Percentiles rank a stretch among this genome's conserved stretches.
phyloP scores from a whole-genome alignment of 2,113 vertebrate genomes.

The Struthidea cinerea region DNA sequence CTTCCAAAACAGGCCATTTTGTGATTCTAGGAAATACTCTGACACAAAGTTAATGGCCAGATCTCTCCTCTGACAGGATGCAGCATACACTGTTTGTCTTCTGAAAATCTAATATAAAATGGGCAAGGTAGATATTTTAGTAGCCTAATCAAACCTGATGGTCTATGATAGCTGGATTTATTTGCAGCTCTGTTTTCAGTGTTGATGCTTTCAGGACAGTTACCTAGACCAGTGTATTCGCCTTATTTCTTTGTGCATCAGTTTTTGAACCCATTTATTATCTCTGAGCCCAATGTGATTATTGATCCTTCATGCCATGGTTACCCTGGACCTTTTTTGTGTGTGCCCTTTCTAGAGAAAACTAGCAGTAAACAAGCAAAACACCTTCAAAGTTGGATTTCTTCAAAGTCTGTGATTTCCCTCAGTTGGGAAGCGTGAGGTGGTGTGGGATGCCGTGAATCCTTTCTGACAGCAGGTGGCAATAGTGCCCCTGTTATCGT shows the following conservation, averaged over 20 bases:
- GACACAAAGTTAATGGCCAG: not conserved
- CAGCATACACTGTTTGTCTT: not conserved
- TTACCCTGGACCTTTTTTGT: not conserved
- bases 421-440: rapidly evolving
- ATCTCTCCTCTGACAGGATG: not conserved
- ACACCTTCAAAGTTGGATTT: not conserved
- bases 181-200: not conserved
- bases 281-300: not conserved
- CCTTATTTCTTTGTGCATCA: not conserved
- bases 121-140: not conserved
- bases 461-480: slow-evolving; percentile 32
- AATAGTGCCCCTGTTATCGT: not conserved
- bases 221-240: not conserved
- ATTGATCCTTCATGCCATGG: not conserved
- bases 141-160: not conserved
- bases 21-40: not conserved
- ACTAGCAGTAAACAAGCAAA: not conserved
- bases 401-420: not conserved
- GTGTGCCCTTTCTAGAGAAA: not conserved
- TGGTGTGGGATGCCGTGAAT: not conserved
- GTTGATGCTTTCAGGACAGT: not conserved
- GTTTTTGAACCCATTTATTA: not conserved
- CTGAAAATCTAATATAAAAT: not conserved
- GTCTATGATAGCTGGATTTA: rapidly evolving
- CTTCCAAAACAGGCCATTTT: not conserved